Evolutionary conservation across 2,113 vertebrate genomes (phyloP).

Genomic region (Benitochromis conjunctus): DNA sequence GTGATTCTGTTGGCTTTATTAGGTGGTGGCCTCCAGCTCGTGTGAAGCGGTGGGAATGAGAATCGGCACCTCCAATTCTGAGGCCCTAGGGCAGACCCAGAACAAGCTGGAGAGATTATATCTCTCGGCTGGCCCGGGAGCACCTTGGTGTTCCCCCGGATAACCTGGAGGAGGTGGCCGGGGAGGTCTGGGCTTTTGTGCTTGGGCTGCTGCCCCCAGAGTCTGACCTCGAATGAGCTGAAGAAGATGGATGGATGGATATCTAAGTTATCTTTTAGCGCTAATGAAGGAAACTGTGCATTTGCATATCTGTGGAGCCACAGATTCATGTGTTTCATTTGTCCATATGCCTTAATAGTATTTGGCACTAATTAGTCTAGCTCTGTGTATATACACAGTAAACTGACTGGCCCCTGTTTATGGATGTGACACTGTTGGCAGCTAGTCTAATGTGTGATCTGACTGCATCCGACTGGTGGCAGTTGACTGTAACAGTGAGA

Average conservation of each 20-base stretch:
- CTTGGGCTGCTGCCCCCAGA: background rate
- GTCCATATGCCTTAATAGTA: background rate
- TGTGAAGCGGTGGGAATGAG: background rate
- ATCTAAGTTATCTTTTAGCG: background rate
- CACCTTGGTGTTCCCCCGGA: background rate
- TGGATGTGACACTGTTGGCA: background rate
- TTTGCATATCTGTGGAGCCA: background rate
- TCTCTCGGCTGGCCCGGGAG: background rate
- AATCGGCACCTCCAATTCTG: background rate
- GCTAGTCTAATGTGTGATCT: slow-evolving; percentile 1
- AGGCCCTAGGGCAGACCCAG: background rate
- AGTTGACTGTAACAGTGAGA: background rate
- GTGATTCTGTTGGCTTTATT: background rate
- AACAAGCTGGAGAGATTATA: background rate
- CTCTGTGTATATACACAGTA: background rate
- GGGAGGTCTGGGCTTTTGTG: background rate
- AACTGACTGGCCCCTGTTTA: background rate
- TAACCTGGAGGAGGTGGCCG: background rate
- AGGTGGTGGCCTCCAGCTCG: background rate
- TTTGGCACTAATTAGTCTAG: background rate
- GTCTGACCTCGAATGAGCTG: background rate
- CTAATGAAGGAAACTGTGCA: background rate
- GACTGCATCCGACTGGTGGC: slow-evolving; percentile 8
- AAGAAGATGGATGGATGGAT: background rate
- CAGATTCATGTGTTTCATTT: background rate